Evolutionary conservation across 2,113 vertebrate species (phyloP), one percentile per base, ranked within the genome.

Genomic region (Pao palembangensis): DNA sequence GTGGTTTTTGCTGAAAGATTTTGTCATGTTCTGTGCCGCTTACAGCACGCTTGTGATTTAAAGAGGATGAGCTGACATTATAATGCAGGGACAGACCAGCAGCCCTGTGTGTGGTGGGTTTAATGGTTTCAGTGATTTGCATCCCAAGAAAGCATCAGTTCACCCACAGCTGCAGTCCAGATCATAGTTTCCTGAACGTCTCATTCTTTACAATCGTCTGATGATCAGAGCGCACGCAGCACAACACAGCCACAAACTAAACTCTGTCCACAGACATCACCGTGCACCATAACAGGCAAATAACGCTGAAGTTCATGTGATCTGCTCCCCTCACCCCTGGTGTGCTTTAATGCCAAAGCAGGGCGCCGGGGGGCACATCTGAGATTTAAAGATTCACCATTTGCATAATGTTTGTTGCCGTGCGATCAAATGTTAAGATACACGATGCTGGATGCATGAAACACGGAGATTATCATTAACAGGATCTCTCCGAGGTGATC

Each of bases 61-160:
- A 50, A 68, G 69, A 68, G 77, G 81, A 85, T 88, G 86, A 91
- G 87, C 90, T 83, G 77, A 75, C 64, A 88, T 87, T 88, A 82
- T 75, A 81, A 91, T 91, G 87, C 87, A 84, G 53, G 68, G 75
- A 60, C 88, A 88, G 87, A 69, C 69, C 44, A 66, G 18, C 23
- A 43, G 20, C 41, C 69, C 43, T 64, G 46, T 74, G 46, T 65
- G 41, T 63, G 55, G 17, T n/a, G 34, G 34, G 8, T 38, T 38
- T 38, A 38, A 38, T 38, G 34, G 34, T 38, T 38, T 38, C 34
- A 11, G 6, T 31, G 8, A 38, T 38, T 38, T 38, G 34, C 67
- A 71, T 59, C 43, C 43, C 16, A 15, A 52, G 43, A 7, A 44
- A 42, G 72, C 61, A 69, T 20, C 51, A 16, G 17, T 55, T 53